phyloP scores from a whole-genome alignment of 1,140 invertebrate species.

The Brachionus rotundiformis region DNA sequence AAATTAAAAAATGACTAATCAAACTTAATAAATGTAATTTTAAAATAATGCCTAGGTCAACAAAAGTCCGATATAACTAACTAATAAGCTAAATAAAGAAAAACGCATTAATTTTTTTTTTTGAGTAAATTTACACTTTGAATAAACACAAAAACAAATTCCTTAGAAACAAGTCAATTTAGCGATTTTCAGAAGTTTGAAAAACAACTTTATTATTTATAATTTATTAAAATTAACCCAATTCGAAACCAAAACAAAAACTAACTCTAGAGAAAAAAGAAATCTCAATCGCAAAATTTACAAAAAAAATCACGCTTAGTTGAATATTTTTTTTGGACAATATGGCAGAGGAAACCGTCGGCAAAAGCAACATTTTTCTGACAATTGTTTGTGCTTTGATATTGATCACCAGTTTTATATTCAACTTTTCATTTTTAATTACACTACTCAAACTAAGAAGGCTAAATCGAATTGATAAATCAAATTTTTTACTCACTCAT shows the following conservation, averaged over 20 bases:
- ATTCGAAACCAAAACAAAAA: constrained; percentile 5
- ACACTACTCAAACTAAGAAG: constrained; percentile 36
- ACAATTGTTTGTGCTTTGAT: constrained; percentile 15
- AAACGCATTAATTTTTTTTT: background rate
- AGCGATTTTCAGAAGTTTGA: background rate
- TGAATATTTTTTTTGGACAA: constrained; percentile 1
- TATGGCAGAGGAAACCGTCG: constrained; percentile 31
- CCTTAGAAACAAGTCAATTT: constrained; percentile 40
- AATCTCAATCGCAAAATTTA: background rate
- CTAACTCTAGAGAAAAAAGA: background rate
- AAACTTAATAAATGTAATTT: too few relatives aligned
- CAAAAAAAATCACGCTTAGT: background rate
- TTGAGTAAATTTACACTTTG: background rate
- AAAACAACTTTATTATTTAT: constrained; percentile 21
- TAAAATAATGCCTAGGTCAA: constrained; percentile 3
- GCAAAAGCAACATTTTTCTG: constrained; percentile 35
- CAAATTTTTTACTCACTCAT: constrained; percentile 50
- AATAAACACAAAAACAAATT: constrained; percentile 18
- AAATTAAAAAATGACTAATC: too few relatives aligned
- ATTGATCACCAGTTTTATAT: constrained; percentile 27
- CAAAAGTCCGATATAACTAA: background rate
- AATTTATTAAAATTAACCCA: constrained; percentile 24
- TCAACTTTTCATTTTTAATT: constrained; percentile 38
- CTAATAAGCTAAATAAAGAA: background rate
- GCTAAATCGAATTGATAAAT: constrained; percentile 18